A percentile compares a stretch with the other conserved stretches of the same genome.
phyloP scores from a whole-genome alignment of 2,113 vertebrate genomes.

The Pelusios castaneus region DNA sequence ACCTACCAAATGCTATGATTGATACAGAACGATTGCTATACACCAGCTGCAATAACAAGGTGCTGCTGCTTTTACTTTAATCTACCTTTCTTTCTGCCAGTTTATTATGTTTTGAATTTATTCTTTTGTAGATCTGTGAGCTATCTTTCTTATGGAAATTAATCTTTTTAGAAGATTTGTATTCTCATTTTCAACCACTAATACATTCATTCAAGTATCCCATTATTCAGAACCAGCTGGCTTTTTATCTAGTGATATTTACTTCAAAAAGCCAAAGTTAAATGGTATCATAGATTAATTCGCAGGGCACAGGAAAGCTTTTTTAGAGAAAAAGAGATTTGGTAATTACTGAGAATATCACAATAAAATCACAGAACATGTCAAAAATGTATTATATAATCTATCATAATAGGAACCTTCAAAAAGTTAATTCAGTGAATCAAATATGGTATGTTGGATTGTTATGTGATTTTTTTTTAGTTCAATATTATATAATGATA shows the following conservation, averaged over 20 bases:
- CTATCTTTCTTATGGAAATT: constrained; percentile 99
- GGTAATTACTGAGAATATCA: constrained; percentile 84
- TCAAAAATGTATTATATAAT: constrained; percentile 80
- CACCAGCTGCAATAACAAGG: constrained; percentile 91
- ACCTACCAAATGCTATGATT: constrained; percentile 88
- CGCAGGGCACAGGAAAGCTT: constrained; percentile 82
- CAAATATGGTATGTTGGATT: constrained; percentile 64
- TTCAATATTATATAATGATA: constrained; percentile 48
- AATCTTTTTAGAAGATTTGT: constrained; percentile 91
- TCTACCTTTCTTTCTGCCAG: constrained; percentile 85
- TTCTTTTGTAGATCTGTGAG: constrained; percentile 93
- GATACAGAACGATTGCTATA: constrained; percentile 88
- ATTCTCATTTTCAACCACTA: constrained; percentile 91
- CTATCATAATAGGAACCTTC: constrained; percentile 74
- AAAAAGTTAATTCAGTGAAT: constrained; percentile 76
- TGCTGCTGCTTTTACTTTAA: constrained; percentile 90
- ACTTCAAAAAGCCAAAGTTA: constrained; percentile 92
- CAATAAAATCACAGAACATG: constrained; percentile 85
- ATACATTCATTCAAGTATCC: constrained; percentile 93
- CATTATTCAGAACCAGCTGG: constrained; percentile 93
- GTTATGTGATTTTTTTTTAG: constrained; percentile 59
- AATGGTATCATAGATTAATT: constrained; percentile 95
- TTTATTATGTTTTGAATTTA: constrained; percentile 96
- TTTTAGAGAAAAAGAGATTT: constrained; percentile 83
- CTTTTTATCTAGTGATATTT: constrained; percentile 96